phyloP scores from a whole-genome alignment of 2,113 vertebrate species.

The Triplophysa siluroides region DNA sequence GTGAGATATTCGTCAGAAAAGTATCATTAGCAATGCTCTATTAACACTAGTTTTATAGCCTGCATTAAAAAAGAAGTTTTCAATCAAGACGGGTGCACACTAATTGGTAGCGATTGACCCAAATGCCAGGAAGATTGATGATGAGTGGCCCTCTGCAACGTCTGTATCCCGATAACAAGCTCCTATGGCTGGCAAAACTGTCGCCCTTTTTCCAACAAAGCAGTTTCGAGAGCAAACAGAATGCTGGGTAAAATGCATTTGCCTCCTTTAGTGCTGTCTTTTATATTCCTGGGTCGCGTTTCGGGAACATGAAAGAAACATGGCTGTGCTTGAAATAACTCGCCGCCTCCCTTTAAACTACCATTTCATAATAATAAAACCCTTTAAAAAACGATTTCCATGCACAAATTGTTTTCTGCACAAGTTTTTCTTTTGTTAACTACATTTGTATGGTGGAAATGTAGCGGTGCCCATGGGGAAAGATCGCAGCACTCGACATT shows the following conservation, averaged over 20 bases:
- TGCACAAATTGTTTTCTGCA: neutral
- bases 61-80: slow-evolving; percentile 17
- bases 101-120: slow-evolving; percentile 28
- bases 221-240: slow-evolving; percentile 9
- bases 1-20: slow-evolving; percentile 28
- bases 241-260: neutral
- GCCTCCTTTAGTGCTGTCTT: neutral
- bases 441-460: slow-evolving; percentile 1
- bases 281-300: neutral
- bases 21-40: slow-evolving; percentile 37
- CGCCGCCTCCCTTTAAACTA: neutral
- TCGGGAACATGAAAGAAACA: neutral
- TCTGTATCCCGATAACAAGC: slow-evolving; percentile 7
- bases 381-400: neutral
- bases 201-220: slow-evolving; percentile 10
- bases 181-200: neutral
- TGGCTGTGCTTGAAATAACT: slow-evolving; percentile 7
- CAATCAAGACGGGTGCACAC: slow-evolving; percentile 2
- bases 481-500: neutral
- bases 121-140: slow-evolving; percentile 38
- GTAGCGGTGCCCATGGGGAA: slow-evolving; percentile 4
- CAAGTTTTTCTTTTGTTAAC: neutral
- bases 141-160: neutral
- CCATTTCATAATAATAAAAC: neutral
- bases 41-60: slow-evolving; percentile 17